A percentile compares a stretch with the other conserved stretches of the same genome.
Evolutionary conservation across 37 sponge, comb jelly and placozoan genomes (phyloP).

Genomic region (Tethya wilhelma): DNA sequence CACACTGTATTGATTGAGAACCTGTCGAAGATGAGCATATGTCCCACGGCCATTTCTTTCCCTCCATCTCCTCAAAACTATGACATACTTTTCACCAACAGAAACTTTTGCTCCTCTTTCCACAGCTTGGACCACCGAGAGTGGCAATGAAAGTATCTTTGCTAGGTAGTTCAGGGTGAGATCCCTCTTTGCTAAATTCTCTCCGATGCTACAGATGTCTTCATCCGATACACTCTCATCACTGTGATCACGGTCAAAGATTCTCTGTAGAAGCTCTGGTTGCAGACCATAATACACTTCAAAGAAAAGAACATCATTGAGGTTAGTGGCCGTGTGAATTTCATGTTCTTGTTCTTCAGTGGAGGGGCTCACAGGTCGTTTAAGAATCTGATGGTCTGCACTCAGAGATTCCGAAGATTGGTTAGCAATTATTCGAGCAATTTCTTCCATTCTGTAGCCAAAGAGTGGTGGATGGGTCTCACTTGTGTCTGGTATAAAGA

Average conservation of each 20-base stretch:
- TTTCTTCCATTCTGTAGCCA: too few relatives aligned
- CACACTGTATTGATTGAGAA: slow-evolving; percentile 1
- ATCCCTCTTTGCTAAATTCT: not conserved
- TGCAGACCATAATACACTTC: not conserved
- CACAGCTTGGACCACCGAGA: too few relatives aligned
- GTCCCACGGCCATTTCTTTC: not conserved
- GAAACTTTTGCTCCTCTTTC: too few relatives aligned
- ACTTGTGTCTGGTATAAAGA: too few relatives aligned
- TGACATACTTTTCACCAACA: too few relatives aligned
- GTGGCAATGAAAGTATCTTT: too few relatives aligned
- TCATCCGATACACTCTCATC: not conserved
- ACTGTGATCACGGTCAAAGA: not conserved
- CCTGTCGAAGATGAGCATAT: not conserved
- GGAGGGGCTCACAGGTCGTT: too few relatives aligned
- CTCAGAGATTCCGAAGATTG: too few relatives aligned
- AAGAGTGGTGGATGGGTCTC: too few relatives aligned
- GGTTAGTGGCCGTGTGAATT: not conserved
- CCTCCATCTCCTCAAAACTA: slow-evolving; percentile 1
- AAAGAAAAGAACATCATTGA: not conserved
- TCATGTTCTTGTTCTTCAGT: too few relatives aligned
- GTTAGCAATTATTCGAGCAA: too few relatives aligned
- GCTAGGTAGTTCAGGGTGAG: not conserved
- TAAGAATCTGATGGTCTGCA: too few relatives aligned
- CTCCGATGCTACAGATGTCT: not conserved
- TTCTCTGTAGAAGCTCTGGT: not conserved